Evolutionary conservation across 2,888 invertebrate species (phyloP).

Genomic region (Hydrotaea diabolus): DNA sequence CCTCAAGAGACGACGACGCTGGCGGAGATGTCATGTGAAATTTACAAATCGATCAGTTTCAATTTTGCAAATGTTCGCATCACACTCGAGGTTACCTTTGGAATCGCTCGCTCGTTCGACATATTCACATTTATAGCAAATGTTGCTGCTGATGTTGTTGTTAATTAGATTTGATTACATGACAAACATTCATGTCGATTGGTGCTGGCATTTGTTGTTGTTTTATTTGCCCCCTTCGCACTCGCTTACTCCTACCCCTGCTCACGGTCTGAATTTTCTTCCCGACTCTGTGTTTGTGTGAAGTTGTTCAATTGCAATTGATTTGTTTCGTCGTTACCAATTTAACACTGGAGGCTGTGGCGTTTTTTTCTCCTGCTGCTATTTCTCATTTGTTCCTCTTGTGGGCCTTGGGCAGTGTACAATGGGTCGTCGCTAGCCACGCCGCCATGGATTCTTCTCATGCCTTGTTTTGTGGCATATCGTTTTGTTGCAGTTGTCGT

Average conservation of each 20-base stretch:
- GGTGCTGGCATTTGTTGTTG: not conserved
- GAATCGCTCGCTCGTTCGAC: not conserved
- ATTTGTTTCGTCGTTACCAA: constrained; percentile 62
- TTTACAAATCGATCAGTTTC: constrained; percentile 40
- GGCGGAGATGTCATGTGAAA: constrained; percentile 35
- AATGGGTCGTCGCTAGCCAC: not conserved
- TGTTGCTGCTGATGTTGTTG: constrained; percentile 38
- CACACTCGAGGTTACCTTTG: constrained; percentile 20
- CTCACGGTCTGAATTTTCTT: not conserved
- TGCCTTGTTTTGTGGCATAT: constrained; percentile 14
- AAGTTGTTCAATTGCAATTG: constrained; percentile 60
- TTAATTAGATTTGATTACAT: constrained; percentile 67
- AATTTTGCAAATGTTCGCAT: constrained; percentile 20
- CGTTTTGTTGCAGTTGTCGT: constrained; percentile 4
- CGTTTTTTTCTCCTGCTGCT: constrained; percentile 4
- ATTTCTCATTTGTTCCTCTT: not conserved
- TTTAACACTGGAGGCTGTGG: constrained; percentile 59
- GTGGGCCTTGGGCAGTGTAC: not conserved
- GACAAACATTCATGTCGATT: constrained; percentile 33
- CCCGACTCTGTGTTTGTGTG: constrained; percentile 31
- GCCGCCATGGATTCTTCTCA: constrained; percentile 1
- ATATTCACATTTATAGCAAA: not conserved
- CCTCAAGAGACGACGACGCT: constrained; percentile 3
- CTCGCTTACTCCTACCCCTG: not conserved
- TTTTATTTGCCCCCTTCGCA: not conserved